Conservation (phyloP, 2,113 vertebrate species). For the Candoia aspera region DNA sequence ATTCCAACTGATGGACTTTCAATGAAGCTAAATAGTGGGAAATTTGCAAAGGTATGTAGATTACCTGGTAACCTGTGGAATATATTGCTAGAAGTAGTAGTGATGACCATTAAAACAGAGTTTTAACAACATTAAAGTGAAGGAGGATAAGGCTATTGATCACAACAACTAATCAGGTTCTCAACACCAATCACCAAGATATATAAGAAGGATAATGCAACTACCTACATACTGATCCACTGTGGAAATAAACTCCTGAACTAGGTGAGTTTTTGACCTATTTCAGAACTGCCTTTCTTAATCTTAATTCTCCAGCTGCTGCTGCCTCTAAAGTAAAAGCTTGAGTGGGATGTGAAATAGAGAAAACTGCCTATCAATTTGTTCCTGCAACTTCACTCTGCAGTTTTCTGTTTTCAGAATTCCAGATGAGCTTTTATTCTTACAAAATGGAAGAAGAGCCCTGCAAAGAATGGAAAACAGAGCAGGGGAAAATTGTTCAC, state of each 20-base stretch:
- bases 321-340: neutral
- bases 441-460: neutral
- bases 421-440: neutral
- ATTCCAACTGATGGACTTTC: neutral
- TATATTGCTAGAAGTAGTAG: neutral
- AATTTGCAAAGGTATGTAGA: neutral
- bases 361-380: slow-evolving; percentile 2
- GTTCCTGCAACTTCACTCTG: neutral
- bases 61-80: neutral
- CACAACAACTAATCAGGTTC: neutral
- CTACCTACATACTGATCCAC: neutral
- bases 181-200: neutral
- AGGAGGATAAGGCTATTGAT: neutral
- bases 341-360: neutral
- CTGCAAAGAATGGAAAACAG: neutral
- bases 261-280: neutral
- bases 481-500: neutral
- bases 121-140: neutral
- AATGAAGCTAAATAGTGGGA: neutral
- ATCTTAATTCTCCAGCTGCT: neutral
- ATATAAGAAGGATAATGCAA: neutral
- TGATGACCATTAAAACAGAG: neutral
- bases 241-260: neutral
- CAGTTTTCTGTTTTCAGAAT: neutral
- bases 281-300: neutral